Evolutionary conservation across 2,797 vertebrate genomes (phyloP).

Genomic region (Glyptemys insculpta): DNA sequence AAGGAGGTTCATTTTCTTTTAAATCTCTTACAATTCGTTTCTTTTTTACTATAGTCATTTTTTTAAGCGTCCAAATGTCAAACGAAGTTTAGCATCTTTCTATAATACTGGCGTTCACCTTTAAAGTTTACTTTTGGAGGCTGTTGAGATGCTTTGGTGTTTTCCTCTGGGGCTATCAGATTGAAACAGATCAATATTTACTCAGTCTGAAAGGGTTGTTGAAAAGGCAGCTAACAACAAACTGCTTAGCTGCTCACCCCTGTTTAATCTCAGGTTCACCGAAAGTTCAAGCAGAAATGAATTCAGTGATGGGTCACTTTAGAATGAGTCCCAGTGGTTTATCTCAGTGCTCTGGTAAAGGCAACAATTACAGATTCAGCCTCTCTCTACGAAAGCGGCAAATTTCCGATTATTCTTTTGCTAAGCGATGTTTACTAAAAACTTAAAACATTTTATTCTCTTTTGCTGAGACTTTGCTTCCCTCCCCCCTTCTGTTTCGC

Average conservation of each 20-base stretch:
- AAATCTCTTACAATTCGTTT: not conserved
- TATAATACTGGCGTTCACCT: conserved; percentile 73
- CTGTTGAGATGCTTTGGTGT: conserved; percentile 83
- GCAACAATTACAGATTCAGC: conserved; percentile 82
- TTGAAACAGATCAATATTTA: conserved; percentile 90
- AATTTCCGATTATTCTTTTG: conserved; percentile 76
- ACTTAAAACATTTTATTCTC: conserved; percentile 59
- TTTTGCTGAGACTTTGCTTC: not conserved
- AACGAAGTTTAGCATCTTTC: conserved; percentile 58
- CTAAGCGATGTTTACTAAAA: conserved; percentile 61
- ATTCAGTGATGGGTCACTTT: conserved; percentile 87
- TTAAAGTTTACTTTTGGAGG: conserved; percentile 86
- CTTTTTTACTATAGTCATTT: not conserved
- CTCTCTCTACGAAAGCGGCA: conserved; percentile 52
- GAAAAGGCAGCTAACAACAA: conserved; percentile 90
- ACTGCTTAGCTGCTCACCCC: conserved; percentile 87
- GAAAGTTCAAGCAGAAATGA: conserved; percentile 89
- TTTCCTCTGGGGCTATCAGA: conserved; percentile 88
- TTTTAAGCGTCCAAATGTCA: conserved; percentile 15
- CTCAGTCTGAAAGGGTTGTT: conserved; percentile 90
- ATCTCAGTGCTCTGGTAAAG: conserved; percentile 83
- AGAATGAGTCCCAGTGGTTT: conserved; percentile 86
- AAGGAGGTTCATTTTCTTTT: not conserved
- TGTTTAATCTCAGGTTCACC: conserved; percentile 90
- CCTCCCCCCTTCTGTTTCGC: not conserved